Evolutionary conservation across 2,797 vertebrate genomes (phyloP).

Genomic region (Prunella strophiata): DNA sequence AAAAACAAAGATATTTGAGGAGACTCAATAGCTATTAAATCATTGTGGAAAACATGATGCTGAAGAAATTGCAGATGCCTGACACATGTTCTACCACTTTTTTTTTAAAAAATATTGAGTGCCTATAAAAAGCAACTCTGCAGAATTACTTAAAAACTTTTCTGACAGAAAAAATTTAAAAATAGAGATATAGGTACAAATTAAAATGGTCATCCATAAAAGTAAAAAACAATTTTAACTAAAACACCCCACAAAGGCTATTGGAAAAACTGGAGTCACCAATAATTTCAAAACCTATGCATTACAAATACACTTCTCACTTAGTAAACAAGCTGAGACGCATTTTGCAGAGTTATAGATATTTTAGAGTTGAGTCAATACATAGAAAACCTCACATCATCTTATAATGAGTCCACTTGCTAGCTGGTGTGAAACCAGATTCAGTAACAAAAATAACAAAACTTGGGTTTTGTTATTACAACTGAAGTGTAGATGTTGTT

Average conservation of each 20-base stretch:
- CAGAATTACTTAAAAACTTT: neutral
- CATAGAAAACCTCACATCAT: neutral
- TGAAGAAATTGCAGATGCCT: conserved; percentile 54
- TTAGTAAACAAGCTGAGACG: neutral
- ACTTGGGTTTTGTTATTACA: conserved; percentile 19
- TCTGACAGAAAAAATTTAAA: neutral
- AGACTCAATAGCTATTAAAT: conserved; percentile 63
- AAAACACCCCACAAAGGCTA: neutral
- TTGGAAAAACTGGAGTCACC: neutral
- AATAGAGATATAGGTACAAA: neutral
- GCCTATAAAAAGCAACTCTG: conserved; percentile 7
- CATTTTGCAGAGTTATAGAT: neutral
- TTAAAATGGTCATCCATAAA: neutral
- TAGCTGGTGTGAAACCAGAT: neutral
- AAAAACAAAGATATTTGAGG: conserved; percentile 29
- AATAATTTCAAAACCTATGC: neutral
- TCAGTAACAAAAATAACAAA: neutral
- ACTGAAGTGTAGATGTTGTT: neutral
- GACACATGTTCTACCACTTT: conserved; percentile 16
- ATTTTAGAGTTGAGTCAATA: conserved; percentile 44
- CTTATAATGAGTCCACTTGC: neutral
- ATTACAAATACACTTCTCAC: neutral
- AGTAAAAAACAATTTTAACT: neutral
- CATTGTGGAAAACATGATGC: conserved; percentile 60
- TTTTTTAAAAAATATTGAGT: neutral